These are phyloP conservation scores for Cistogaster globosa DNA, from an alignment of 2,888 invertebrate species.

Conservation along the genomic window DNA sequence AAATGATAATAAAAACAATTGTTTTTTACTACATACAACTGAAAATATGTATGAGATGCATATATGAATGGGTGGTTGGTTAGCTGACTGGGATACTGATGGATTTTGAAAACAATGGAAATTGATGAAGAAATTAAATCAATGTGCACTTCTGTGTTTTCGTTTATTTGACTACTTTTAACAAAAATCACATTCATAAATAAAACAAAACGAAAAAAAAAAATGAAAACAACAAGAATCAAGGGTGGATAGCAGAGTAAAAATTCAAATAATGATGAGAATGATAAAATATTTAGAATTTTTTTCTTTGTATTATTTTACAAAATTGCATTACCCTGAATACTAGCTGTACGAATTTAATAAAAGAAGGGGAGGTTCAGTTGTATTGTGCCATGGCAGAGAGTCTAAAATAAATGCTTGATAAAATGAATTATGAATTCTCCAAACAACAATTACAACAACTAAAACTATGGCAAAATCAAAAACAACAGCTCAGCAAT, in stretches of 20 bases:
- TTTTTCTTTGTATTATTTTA: slow-evolving; percentile 10
- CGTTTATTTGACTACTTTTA: slow-evolving; percentile 29
- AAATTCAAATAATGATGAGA: slow-evolving; percentile 53
- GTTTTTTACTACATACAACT: slow-evolving; percentile 9
- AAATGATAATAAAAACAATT: slow-evolving; percentile 49
- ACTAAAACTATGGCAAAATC: slow-evolving; percentile 33
- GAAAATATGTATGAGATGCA: not conserved
- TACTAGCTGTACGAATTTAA: not conserved
- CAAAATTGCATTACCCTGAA: slow-evolving; percentile 64
- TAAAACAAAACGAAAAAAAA: slow-evolving; percentile 39
- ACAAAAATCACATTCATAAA: slow-evolving; percentile 52
- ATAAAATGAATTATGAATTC: slow-evolving; percentile 66
- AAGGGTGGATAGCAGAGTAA: slow-evolving; percentile 41
- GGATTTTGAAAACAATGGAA: slow-evolving; percentile 62
- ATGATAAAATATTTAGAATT: slow-evolving; percentile 51
- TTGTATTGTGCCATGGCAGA: slow-evolving; percentile 8
- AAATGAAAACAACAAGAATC: not conserved
- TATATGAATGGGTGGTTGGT: slow-evolving; percentile 10
- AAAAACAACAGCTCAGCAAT: slow-evolving; percentile 25
- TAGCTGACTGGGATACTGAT: slow-evolving; percentile 12
- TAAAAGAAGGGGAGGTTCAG: slow-evolving; percentile 47
- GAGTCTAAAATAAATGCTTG: slow-evolving; percentile 39
- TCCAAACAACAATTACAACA: slow-evolving; percentile 59
- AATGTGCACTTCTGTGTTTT: slow-evolving; percentile 43
- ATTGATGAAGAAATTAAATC: slow-evolving; percentile 71